These are phyloP conservation scores for Caenorhabditis tropicalis DNA, from an alignment of 1,140 invertebrate species.

Conservation along the genomic window DNA sequence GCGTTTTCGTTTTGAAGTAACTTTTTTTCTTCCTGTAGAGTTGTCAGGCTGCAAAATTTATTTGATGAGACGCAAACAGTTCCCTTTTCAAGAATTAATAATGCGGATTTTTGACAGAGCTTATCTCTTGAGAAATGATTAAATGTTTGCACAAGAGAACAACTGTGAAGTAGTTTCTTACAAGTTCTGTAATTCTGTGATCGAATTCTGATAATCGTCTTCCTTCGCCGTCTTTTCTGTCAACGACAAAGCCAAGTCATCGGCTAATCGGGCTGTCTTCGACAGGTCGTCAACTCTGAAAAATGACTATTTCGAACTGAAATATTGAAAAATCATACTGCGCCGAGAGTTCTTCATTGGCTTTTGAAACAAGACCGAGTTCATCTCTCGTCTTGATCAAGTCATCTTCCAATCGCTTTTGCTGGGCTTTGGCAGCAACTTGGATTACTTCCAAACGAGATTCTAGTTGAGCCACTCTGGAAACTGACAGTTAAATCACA, in stretches of 20 bases:
- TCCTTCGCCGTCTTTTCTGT: not conserved
- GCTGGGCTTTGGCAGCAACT: not conserved
- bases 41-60: not conserved
- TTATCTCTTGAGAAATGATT: too few relatives aligned
- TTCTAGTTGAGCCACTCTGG: not conserved
- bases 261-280: not conserved
- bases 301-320: too few relatives aligned
- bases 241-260: not conserved
- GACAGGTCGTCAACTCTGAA: not conserved
- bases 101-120: too few relatives aligned
- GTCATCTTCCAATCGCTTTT: not conserved
- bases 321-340: not conserved
- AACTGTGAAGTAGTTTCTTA: too few relatives aligned
- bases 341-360: not conserved
- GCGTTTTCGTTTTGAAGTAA: not conserved
- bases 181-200: not conserved
- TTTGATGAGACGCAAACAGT: not conserved
- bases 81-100: too few relatives aligned
- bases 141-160: too few relatives aligned
- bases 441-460: not conserved
- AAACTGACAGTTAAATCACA: not conserved
- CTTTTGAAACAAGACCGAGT: not conserved
- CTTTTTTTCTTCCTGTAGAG: not conserved
- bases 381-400: not conserved
- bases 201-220: not conserved